Conservation (phyloP, 1,140 invertebrate genomes). For the Ceratosolen fusciceps region DNA sequence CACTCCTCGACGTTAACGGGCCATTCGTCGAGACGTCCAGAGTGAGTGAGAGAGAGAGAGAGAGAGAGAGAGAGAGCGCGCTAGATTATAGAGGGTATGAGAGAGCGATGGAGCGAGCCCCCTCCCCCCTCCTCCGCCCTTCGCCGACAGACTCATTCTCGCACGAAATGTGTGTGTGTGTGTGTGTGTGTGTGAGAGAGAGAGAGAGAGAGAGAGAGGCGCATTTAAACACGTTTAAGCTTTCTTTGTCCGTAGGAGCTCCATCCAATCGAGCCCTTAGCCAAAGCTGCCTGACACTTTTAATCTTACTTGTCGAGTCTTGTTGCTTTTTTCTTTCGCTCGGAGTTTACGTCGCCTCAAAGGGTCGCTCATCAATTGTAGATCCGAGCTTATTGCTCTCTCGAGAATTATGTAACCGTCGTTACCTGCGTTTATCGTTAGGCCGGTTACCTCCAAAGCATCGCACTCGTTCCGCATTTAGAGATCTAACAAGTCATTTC, state of each 20-base stretch:
- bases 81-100: too few species aligned
- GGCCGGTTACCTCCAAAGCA: background rate
- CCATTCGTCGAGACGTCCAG: constrained; percentile 53
- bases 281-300: background rate
- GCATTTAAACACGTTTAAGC: background rate
- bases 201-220: background rate
- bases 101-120: too few species aligned
- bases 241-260: constrained; percentile 7
- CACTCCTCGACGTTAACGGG: constrained; percentile 56
- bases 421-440: background rate
- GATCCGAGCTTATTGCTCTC: constrained; percentile 4
- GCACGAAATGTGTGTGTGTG: too few species aligned
- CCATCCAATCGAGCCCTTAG: background rate
- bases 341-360: background rate
- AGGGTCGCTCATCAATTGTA: background rate
- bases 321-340: constrained; percentile 9
- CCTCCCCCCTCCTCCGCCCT: too few species aligned
- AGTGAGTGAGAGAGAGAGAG: too few species aligned
- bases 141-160: too few species aligned
- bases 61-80: too few species aligned
- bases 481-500: too few species aligned
- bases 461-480: background rate
- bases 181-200: too few species aligned
- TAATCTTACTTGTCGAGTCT: constrained; percentile 19
- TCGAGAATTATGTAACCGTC: constrained; percentile 3